phyloP scores from a whole-genome alignment of 2,113 vertebrate species.

The Embiotoca jacksoni region DNA sequence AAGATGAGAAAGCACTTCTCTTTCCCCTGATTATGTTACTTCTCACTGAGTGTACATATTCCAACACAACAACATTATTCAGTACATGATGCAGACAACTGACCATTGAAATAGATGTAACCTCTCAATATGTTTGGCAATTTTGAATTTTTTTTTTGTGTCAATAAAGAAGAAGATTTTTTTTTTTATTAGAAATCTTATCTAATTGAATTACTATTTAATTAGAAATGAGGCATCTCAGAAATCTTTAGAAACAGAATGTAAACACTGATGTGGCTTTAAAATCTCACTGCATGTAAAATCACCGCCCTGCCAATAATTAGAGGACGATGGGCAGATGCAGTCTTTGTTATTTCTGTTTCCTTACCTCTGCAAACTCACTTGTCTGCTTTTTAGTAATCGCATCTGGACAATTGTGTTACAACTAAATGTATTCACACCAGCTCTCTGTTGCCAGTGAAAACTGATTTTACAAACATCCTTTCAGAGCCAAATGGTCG shows the following conservation, averaged over 20 bases:
- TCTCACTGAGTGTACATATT: not conserved
- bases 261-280: not conserved
- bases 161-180: not conserved
- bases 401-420: constrained; percentile 14
- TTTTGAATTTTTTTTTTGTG: not conserved
- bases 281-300: constrained; percentile 5
- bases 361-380: not conserved
- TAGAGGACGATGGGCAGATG: constrained; percentile 2
- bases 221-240: not conserved
- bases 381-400: constrained; percentile 11
- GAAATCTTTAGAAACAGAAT: constrained; percentile 15
- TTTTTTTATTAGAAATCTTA: not conserved
- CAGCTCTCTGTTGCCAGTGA: constrained; percentile 14
- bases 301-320: constrained; percentile 6
- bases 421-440: not conserved
- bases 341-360: constrained; percentile 4
- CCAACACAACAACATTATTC: too few relatives aligned
- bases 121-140: not conserved
- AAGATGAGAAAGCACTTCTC: not conserved
- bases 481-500: constrained; percentile 33
- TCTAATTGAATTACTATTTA: too few relatives aligned
- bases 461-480: constrained; percentile 37
- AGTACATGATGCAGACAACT: not conserved
- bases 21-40: not conserved
- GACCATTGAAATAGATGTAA: constrained; percentile 1